phyloP scores from a whole-genome alignment of 37 sponge, comb jelly and placozoan genomes.

The Diacarnus erythraeanus region DNA sequence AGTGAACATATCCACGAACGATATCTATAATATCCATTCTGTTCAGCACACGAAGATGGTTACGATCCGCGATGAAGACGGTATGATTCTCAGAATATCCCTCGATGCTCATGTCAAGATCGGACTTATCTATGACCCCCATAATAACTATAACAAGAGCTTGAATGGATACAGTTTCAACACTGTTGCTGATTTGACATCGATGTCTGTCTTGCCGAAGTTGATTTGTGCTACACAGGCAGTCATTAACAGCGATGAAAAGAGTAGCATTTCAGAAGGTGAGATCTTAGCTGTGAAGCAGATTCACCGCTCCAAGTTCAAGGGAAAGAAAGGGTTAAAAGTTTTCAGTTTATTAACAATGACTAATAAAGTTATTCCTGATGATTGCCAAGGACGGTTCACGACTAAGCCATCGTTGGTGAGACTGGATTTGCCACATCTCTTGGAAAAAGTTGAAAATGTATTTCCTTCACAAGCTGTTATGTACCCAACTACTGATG shows the following conservation, averaged over 20 bases:
- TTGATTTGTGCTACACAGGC: slow-evolving; percentile 25
- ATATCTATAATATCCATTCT: slow-evolving; percentile 25
- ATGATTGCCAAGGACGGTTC: slow-evolving; percentile 30
- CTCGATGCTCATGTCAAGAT: slow-evolving; percentile 27
- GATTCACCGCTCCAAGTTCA: neutral
- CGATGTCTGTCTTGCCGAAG: slow-evolving; percentile 17
- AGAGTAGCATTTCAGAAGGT: slow-evolving; percentile 1
- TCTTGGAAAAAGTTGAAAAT: slow-evolving; percentile 11
- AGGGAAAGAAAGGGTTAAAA: slow-evolving; percentile 20
- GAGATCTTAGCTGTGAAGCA: slow-evolving; percentile 21
- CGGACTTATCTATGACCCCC: slow-evolving; percentile 35
- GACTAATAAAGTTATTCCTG: slow-evolving; percentile 28
- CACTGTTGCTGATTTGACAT: slow-evolving; percentile 13
- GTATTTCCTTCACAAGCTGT: slow-evolving; percentile 26
- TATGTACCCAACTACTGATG: slow-evolving; percentile 3
- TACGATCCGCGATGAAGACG: slow-evolving; percentile 20
- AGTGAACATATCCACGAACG: slow-evolving; percentile 33
- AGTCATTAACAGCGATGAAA: neutral
- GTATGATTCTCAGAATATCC: slow-evolving; percentile 9
- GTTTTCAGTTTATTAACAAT: slow-evolving; percentile 32
- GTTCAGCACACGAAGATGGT: slow-evolving; percentile 42
- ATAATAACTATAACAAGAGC: slow-evolving; percentile 17
- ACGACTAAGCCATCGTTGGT: slow-evolving; percentile 44
- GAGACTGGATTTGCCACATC: slow-evolving; percentile 33
- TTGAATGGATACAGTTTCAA: slow-evolving; percentile 32